phyloP scores from a whole-genome alignment of 2,797 vertebrate genomes.

The Lates japonicus region DNA sequence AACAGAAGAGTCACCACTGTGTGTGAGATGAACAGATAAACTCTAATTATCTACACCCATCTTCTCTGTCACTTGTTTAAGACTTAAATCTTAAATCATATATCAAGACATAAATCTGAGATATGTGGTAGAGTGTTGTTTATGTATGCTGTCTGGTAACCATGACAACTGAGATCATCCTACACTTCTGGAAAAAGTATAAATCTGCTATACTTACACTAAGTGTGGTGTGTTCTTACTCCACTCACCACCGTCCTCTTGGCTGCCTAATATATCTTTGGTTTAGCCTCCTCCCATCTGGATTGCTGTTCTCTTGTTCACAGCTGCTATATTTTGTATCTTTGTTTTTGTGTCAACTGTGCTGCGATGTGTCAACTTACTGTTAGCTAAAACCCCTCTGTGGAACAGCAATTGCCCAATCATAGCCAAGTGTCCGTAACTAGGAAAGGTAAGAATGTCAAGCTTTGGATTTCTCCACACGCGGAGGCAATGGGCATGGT shows the following conservation, averaged over 20 bases:
- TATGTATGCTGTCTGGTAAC: neutral
- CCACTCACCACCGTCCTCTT: neutral
- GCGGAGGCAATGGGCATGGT: no score
- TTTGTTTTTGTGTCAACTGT: neutral
- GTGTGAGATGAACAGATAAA: neutral
- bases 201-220: neutral
- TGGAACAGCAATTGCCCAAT: neutral
- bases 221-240: neutral
- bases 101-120: no score
- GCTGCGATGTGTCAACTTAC: neutral
- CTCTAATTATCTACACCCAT: neutral
- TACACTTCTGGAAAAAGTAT: neutral
- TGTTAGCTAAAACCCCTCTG: neutral
- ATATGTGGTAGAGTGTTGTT: neutral
- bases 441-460: neutral
- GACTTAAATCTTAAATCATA: neutral
- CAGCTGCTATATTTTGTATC: conserved; percentile 6
- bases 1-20: neutral
- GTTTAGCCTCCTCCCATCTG: neutral
- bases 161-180: conserved; percentile 3
- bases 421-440: neutral
- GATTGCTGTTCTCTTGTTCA: neutral
- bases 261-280: neutral
- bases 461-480: neutral
- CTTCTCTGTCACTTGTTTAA: neutral